These are phyloP conservation scores for Micrasema longulum DNA, from an alignment of 1,140 invertebrate genomes.

Conservation along the genomic window DNA sequence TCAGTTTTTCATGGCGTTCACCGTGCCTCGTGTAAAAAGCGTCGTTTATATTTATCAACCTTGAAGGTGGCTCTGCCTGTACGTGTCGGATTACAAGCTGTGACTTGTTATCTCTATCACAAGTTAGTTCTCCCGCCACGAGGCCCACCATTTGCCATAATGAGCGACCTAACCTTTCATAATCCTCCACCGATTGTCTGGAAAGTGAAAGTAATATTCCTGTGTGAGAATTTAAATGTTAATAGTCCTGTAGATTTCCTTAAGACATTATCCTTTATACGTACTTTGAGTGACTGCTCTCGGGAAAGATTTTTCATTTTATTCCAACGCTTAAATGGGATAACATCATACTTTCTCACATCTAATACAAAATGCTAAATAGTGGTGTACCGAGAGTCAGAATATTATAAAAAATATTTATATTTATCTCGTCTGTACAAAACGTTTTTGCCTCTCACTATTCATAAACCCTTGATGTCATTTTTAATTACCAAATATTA, in stretches of 20 bases:
- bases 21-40: background rate
- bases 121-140: conserved; percentile 34
- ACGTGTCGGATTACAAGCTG: conserved; percentile 35
- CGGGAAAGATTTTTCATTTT: background rate
- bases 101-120: conserved; percentile 33
- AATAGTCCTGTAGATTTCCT: conserved; percentile 20
- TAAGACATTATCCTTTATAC: too few relatives aligned
- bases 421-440: too few relatives aligned
- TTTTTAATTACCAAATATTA: too few relatives aligned
- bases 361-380: too few relatives aligned
- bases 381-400: too few relatives aligned
- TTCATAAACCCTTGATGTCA: too few relatives aligned
- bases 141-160: conserved; percentile 24
- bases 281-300: conserved; percentile 9
- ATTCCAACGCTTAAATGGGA: background rate
- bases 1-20: conserved; percentile 4
- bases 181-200: conserved; percentile 33
- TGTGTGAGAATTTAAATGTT: conserved; percentile 35
- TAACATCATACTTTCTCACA: background rate
- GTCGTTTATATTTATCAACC: conserved; percentile 29
- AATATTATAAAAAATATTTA: too few relatives aligned
- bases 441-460: too few relatives aligned
- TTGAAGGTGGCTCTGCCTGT: conserved; percentile 21
- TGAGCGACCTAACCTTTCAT: conserved; percentile 34
- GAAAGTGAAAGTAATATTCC: conserved; percentile 22